Percentiles rank a stretch among this genome's conserved stretches.
Conservation (phyloP, 2,888 invertebrate species). For the Parascotia fuliginaria region DNA sequence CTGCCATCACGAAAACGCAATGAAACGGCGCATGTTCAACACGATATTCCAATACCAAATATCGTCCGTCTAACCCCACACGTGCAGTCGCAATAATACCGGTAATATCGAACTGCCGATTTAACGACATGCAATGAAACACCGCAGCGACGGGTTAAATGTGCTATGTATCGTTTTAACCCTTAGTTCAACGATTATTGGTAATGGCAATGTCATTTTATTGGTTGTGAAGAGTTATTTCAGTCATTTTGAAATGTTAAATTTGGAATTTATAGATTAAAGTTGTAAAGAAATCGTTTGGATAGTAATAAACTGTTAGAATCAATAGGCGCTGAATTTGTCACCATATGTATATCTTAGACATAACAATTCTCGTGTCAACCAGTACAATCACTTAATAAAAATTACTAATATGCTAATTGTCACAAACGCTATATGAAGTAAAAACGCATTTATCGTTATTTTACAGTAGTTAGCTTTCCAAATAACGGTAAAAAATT, state of each 20-base stretch:
- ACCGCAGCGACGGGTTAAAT: conserved; percentile 31
- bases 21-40: conserved; percentile 14
- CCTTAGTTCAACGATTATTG: conserved; percentile 23
- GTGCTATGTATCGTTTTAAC: conserved; percentile 33
- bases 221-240: not conserved
- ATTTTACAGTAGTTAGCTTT: too few relatives aligned
- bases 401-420: too few relatives aligned
- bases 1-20: conserved; percentile 29
- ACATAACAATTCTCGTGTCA: too few relatives aligned
- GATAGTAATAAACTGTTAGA: too few relatives aligned
- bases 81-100: conserved; percentile 45
- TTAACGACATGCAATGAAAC: conserved; percentile 46
- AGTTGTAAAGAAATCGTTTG: too few relatives aligned
- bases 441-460: too few relatives aligned
- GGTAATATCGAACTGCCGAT: conserved; percentile 30
- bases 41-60: conserved; percentile 39
- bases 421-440: too few relatives aligned
- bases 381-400: too few relatives aligned
- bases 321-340: too few relatives aligned
- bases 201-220: conserved; percentile 1
- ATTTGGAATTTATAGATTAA: too few relatives aligned
- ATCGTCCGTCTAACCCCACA: conserved; percentile 20
- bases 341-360: too few relatives aligned
- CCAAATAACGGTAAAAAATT: too few relatives aligned
- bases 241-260: not conserved